Percentiles rank a stretch among this genome's conserved stretches.
Conservation (phyloP, 2,888 invertebrate species). For the Flexamia atlantica region DNA sequence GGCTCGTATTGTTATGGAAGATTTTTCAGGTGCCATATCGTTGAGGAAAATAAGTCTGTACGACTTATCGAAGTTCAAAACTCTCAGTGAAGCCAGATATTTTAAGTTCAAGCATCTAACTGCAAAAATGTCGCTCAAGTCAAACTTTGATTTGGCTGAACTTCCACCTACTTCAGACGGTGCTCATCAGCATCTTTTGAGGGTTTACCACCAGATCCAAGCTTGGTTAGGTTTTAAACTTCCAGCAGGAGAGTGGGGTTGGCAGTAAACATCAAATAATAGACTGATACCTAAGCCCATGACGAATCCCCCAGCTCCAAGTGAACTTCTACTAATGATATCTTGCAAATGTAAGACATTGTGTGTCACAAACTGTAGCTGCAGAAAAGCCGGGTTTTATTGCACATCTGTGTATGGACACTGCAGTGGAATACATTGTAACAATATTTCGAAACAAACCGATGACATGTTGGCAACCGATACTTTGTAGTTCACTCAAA, state of each 20-base stretch:
- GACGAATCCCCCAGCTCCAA: conserved; percentile 10
- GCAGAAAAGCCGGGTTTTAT: conserved; percentile 12
- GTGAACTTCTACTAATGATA: neutral
- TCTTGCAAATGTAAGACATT: conserved; percentile 20
- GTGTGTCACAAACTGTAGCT: conserved; percentile 26
- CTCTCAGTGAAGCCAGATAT: conserved; percentile 26
- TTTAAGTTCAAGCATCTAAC: conserved; percentile 32
- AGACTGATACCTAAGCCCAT: conserved; percentile 24
- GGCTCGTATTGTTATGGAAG: neutral
- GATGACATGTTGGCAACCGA: neutral
- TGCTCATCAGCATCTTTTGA: conserved; percentile 46
- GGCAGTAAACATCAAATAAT: conserved; percentile 33
- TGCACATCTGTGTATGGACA: conserved; percentile 11
- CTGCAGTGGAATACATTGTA: conserved; percentile 29
- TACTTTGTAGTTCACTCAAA: neutral
- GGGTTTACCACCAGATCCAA: conserved; percentile 65
- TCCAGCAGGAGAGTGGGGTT: conserved; percentile 37
- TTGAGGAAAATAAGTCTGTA: conserved; percentile 20
- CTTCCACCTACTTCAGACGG: conserved; percentile 39
- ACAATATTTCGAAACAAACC: conserved; percentile 27
- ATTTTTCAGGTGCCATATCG: conserved; percentile 1
- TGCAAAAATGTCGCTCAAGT: conserved; percentile 27
- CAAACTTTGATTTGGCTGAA: conserved; percentile 36
- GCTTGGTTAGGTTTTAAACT: conserved; percentile 14
- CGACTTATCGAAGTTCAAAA: neutral